Percentiles rank a stretch among this genome's conserved stretches.
Conservation (phyloP, 2,113 vertebrate genomes). For the Ellobius talpinus region DNA sequence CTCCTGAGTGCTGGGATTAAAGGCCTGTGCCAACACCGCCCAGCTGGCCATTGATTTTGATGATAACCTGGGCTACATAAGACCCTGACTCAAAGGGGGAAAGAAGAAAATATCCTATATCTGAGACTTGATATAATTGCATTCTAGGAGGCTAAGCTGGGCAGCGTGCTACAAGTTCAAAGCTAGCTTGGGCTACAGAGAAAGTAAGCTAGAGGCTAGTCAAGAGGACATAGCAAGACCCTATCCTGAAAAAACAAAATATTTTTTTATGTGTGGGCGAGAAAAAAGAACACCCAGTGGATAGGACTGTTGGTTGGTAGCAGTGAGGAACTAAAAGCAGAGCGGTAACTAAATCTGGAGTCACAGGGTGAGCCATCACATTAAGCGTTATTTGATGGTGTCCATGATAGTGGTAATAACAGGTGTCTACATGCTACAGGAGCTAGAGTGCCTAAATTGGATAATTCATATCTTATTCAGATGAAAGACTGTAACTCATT, state of each 20-base stretch:
- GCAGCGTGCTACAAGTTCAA: neutral
- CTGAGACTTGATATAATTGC: neutral
- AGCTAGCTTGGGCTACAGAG: neutral
- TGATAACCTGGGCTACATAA: neutral
- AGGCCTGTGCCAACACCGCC: too few species aligned
- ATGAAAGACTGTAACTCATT: slow-evolving; percentile 60
- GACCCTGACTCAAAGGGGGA: neutral
- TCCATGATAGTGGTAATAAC: slow-evolving; percentile 43
- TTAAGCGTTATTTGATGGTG: slow-evolving; percentile 33
- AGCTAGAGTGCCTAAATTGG: neutral
- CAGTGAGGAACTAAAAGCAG: neutral
- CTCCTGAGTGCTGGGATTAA: too few species aligned
- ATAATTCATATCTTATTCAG: slow-evolving; percentile 61
- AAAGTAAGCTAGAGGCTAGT: neutral
- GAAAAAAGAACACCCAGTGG: neutral
- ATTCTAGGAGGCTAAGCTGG: neutral
- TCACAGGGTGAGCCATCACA: neutral
- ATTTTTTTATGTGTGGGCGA: too few species aligned
- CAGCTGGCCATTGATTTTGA: neutral
- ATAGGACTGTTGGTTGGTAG: neutral
- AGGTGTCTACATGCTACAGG: neutral
- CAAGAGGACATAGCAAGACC: neutral
- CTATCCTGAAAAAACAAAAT: neutral
- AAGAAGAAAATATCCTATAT: neutral
- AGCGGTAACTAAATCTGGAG: neutral